Base-by-base conservation (phyloP, 2,888 invertebrate genomes). In the Morpho helenor region DNA sequence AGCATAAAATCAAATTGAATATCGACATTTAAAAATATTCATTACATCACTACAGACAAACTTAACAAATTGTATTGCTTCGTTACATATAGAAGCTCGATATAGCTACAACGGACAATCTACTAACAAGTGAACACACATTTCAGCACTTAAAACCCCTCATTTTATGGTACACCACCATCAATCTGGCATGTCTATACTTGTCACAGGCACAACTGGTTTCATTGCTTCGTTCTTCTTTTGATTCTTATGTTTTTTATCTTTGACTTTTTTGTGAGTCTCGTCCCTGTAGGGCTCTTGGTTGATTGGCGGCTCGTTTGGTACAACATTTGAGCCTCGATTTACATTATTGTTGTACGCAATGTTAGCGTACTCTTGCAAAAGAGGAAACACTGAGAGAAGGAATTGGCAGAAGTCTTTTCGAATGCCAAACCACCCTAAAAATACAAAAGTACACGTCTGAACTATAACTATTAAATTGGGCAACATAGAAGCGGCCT, bases 401-500 rank as follows among this genome's bases (percentile, higher is more conserved):
- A 99, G 92, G 84, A 98, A 99, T 73, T 97, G 97, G 80, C 98
- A 99, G 82, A 99, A 98, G 79, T 98, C 99, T 91, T 98, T 98
- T 52, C 99, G 93, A 71, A 99, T 96, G 55, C 99, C 99, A 85
- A 99, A 99, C 99, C 99, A 99, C 98, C 98, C 97, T 98, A 85
- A 59, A 92, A 92, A 72, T 68, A 62, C 46, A 49, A 54, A 44
- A 23, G 4, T 49, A 50, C 2, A 49, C 2, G 16, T 16, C 16
- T 16, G 1, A 16, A 2, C 16, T 16, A 16, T 16, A 16, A 16
- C 2, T 16, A 16, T 1, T 16, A 2, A 16, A 16, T 16, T 16
- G 16, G 16, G 16, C 2, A 16, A 16, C 16, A 1, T 16, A 16
- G 16, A 1, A 16, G 2, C 16, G 16, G 16, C 16, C 16, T 16